Evolutionary conservation across 2,797 vertebrate species (phyloP).

Genomic region (Cossypha heuglini): DNA sequence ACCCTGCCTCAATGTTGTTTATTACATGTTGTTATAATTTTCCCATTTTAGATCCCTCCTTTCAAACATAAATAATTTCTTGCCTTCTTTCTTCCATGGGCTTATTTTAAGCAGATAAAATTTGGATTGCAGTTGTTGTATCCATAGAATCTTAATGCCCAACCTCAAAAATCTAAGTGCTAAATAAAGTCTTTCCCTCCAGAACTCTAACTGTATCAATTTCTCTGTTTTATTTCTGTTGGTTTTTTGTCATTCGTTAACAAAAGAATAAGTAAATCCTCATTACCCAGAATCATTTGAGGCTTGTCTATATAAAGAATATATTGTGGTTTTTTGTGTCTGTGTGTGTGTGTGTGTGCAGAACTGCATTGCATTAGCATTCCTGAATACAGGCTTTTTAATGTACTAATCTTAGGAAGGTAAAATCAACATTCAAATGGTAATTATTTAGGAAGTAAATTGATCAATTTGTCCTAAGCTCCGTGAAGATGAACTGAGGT

Average conservation of each 20-base stretch:
- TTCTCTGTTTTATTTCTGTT: conserved; percentile 27
- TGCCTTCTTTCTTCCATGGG: neutral
- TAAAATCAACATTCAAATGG: conserved; percentile 60
- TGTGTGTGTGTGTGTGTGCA: neutral
- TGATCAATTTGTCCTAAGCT: conserved; percentile 62
- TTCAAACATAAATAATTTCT: neutral
- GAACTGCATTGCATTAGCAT: neutral
- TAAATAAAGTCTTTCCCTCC: neutral
- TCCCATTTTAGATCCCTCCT: neutral
- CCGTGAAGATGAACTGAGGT: conserved; percentile 64
- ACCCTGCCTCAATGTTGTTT: neutral
- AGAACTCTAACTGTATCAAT: neutral
- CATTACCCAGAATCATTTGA: conserved; percentile 6
- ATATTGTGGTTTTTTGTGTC: neutral
- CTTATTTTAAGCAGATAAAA: neutral
- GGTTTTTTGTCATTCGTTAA: neutral
- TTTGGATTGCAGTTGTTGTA: conserved; percentile 1
- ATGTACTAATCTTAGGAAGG: conserved; percentile 45
- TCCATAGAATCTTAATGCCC: conserved; percentile 30
- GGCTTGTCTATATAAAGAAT: neutral
- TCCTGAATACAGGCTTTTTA: conserved; percentile 42
- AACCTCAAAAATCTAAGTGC: conserved; percentile 37
- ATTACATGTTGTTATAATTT: neutral
- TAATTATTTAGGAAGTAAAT: conserved; percentile 70
- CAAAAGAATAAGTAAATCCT: conserved; percentile 24